Evolutionary conservation across 2,797 vertebrate species (phyloP).

Genomic region (Neosalanx taihuensis): DNA sequence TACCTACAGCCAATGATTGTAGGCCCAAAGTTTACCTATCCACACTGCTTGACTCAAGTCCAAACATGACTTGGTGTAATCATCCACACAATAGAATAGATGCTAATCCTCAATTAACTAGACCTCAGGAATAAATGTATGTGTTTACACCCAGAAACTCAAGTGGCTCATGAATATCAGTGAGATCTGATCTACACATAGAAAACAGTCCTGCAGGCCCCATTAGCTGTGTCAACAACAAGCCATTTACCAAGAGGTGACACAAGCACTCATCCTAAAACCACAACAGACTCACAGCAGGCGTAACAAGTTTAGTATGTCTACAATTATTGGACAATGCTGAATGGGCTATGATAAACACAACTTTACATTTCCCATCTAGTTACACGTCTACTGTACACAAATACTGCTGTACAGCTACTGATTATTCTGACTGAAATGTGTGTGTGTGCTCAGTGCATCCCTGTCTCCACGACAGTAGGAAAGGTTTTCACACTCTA

Average conservation of each 20-base stretch:
- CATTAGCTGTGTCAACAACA: slow-evolving; percentile 10
- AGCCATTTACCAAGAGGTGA: background rate
- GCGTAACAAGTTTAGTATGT: background rate
- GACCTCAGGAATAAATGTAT: slow-evolving; percentile 3
- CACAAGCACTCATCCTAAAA: background rate
- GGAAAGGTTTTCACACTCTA: slow-evolving; percentile 7
- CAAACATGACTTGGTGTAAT: background rate
- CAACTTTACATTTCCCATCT: background rate
- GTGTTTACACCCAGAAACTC: background rate
- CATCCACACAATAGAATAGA: background rate
- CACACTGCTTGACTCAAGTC: background rate
- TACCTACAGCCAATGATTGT: background rate
- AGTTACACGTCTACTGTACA: background rate
- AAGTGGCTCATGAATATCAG: slow-evolving; percentile 7
- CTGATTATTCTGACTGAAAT: no score
- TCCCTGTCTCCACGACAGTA: background rate
- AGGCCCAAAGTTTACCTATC: background rate
- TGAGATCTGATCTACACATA: background rate
- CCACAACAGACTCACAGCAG: background rate
- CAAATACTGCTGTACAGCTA: no score
- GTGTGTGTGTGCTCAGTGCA: background rate
- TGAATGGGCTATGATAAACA: background rate
- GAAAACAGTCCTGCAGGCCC: background rate
- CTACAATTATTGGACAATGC: background rate
- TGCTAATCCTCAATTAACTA: background rate